Conservation (phyloP, 2,888 invertebrate genomes). For the Myopa tessellatipennis region DNA sequence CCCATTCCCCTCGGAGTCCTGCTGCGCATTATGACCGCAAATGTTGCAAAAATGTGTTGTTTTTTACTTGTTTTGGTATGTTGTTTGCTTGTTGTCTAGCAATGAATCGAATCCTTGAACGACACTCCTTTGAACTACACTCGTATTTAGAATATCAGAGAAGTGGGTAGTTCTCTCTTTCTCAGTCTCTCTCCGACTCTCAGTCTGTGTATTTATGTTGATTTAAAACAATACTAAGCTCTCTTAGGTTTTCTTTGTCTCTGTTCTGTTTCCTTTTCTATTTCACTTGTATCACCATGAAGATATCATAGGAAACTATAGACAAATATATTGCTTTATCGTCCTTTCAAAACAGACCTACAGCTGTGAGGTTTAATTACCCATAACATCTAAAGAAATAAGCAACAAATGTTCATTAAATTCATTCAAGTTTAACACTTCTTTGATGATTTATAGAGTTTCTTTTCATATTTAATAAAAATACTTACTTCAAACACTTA, state of each 20-base stretch:
- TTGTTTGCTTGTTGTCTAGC: slow-evolving; percentile 33
- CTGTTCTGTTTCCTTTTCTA: not conserved
- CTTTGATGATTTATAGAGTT: not conserved
- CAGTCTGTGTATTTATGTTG: too few species aligned
- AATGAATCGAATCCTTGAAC: slow-evolving; percentile 41
- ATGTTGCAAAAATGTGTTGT: slow-evolving; percentile 33
- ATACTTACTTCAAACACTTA: too few species aligned
- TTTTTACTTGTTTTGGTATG: slow-evolving; percentile 25
- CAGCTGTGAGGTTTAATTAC: slow-evolving; percentile 24
- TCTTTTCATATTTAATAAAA: too few species aligned
- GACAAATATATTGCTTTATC: too few species aligned
- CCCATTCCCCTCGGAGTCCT: not conserved
- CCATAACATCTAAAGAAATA: not conserved
- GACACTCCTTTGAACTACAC: slow-evolving; percentile 34
- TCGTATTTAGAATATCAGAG: too few species aligned
- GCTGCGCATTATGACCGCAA: slow-evolving; percentile 30
- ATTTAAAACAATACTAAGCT: not conserved
- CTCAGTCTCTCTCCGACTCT: too few species aligned
- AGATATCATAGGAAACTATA: too few species aligned
- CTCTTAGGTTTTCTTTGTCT: not conserved
- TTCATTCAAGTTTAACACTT: too few species aligned
- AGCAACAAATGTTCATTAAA: not conserved
- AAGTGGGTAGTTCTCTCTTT: too few species aligned
- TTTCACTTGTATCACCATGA: not conserved
- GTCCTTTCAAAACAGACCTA: not conserved